Evolutionary conservation across 2,888 invertebrate genomes (phyloP), one percentile per base, ranked within the genome.

Genomic region (Drosophila aldrichi): DNA sequence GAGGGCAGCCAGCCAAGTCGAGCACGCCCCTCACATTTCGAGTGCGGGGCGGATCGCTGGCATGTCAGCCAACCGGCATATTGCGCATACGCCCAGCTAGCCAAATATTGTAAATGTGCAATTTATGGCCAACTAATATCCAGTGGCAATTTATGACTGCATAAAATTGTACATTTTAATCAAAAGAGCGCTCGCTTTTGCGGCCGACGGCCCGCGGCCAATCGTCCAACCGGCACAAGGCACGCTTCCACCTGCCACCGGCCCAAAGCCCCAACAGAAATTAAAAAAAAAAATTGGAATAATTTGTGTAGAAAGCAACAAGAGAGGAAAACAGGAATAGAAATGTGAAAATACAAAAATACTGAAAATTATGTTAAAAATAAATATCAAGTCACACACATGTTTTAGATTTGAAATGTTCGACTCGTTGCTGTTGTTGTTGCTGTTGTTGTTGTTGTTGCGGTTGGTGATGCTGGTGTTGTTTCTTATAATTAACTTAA

Each of bases 321-420:
- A 20, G 49, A 7, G 51, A 16, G 44, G 43, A 34, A n/a, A 25
- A 56, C 29, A 56, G 36, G 40, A 51, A 40, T 58, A 44, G 36
- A 41, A 60, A 29, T 55, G 40, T 70, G 52, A 54, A 68, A 59
- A 60, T 46, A 46, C 20, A 44, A 64, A 61, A 71, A 73, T 61
- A 69, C 56, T 25, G 46, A 70, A 67, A 64, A 70, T 66, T 36
- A 55, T 76, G 61, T 84, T 89, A 84, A 77, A 87, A 89, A 89
- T 89, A 81, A 88, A 89, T 76, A 79, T 76, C 80, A 81, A 89
- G 76, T 81, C 87, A 79, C 81, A 85, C 82, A 89, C 77, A 89
- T 89, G 88, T 88, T 88, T 85, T 78, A 79, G 82, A 89, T 88
- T 82, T 75, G 59, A 86, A 76, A 75, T 74, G 72, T 66, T 70